These are phyloP conservation scores for Ataeniobius toweri DNA, from an alignment of 2,797 vertebrate species.

Conservation along the genomic window DNA sequence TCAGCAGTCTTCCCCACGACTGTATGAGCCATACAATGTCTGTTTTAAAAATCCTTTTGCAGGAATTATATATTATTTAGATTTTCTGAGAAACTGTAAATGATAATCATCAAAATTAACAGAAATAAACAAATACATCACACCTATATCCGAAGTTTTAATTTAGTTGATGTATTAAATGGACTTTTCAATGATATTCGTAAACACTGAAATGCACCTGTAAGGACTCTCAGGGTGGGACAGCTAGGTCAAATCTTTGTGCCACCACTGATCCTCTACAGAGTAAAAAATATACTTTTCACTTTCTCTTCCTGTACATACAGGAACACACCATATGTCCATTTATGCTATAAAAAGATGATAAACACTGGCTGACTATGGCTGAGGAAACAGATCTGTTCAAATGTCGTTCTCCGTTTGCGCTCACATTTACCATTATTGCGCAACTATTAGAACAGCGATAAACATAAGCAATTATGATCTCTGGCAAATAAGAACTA, in stretches of 20 bases:
- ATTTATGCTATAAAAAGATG: slow-evolving; percentile 27
- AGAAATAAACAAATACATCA: not conserved
- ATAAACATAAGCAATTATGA: slow-evolving; percentile 9
- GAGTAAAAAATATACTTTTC: too few species aligned
- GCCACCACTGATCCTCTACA: too few species aligned
- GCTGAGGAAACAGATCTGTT: slow-evolving; percentile 47
- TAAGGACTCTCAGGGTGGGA: too few species aligned
- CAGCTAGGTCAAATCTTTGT: too few species aligned
- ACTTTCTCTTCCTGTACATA: too few species aligned
- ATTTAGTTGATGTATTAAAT: not conserved
- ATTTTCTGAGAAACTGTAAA: not conserved
- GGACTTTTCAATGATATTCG: not conserved
- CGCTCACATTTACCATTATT: slow-evolving; percentile 48
- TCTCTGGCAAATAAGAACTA: slow-evolving; percentile 31
- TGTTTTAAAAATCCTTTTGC: not conserved
- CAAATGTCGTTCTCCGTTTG: slow-evolving; percentile 39
- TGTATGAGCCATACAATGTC: not conserved
- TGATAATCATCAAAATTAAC: not conserved
- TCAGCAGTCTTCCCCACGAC: not conserved
- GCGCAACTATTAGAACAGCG: slow-evolving; percentile 24
- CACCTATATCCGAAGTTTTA: not conserved
- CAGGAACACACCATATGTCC: not conserved
- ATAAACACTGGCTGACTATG: slow-evolving; percentile 47
- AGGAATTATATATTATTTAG: not conserved
- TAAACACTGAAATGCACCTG: too few species aligned